Evolutionary conservation across 2,797 vertebrate species (phyloP), one percentile per base, ranked within the genome.

Genomic region (Danio jaintianensis): DNA sequence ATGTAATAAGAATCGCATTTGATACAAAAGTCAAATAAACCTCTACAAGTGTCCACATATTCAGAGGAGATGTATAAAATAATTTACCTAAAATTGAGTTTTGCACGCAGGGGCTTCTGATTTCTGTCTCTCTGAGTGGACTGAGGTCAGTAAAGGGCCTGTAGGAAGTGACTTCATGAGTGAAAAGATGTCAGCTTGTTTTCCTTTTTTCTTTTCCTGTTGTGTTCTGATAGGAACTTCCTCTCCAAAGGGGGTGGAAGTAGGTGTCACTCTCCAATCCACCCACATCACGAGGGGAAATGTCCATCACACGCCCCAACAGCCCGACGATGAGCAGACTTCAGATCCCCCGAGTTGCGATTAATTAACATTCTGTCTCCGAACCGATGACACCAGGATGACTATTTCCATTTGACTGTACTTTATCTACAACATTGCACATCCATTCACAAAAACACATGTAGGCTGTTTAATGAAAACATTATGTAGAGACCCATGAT

Each of bases 201-300:
- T 87, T 86, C 83, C 85, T 78, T 84, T 82, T 83, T 81, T 83
- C 79, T 55, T 88, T 89, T 91, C 94, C 94, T 95, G 94, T 95
- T 95, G 93, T 95, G 94, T 90, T 95, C 93, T 92, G 91, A 92
- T 93, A 92, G 90, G 86, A 84, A 92, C 93, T 94, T 95, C 94
- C 94, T 94, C 89, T 87, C 90, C 81, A 85, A 83, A 86, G 87
- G 86, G 89, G 92, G 91, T 92, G 92, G 93, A 92, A 90, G 91
- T 85, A 87, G 90, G 92, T 88, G 89, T 90, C 90, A 90, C 91
- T 94, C 90, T 93, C 84, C 91, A 89, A 84, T 75, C 80, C 86
- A 85, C 87, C 86, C 85, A 84, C 80, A 1, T 53, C 82, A 78
- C 83, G 70, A 71, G 86, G 83, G 92, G 91, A 94, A 92, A 93